phyloP scores from a whole-genome alignment of 2,888 invertebrate genomes.

The Idaea aversata region DNA sequence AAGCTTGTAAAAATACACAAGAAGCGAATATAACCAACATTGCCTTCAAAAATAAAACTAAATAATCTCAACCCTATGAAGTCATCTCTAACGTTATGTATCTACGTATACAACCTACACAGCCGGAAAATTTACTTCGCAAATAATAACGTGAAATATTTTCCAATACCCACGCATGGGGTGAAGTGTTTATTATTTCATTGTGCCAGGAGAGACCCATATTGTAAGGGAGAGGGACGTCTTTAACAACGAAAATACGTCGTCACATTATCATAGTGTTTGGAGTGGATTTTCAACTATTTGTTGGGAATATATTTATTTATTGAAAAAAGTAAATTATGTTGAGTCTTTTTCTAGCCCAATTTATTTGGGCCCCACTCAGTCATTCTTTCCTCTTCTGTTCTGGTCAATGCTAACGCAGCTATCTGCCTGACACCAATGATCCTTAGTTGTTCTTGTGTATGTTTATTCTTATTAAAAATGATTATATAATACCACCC shows the following conservation, averaged over 20 bases:
- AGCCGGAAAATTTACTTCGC: slow-evolving; percentile 35
- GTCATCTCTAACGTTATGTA: slow-evolving; percentile 11
- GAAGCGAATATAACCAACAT: neutral
- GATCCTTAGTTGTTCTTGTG: too few species aligned
- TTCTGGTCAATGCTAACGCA: too few species aligned
- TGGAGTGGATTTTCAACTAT: slow-evolving; percentile 13
- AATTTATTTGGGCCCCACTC: neutral
- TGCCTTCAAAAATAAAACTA: slow-evolving; percentile 11
- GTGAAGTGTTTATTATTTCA: slow-evolving; percentile 51
- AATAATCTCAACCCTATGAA: neutral
- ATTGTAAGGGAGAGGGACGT: slow-evolving; percentile 30
- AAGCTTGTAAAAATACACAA: too few species aligned
- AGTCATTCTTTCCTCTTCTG: neutral
- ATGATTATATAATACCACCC: too few species aligned
- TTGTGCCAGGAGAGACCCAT: slow-evolving; percentile 30
- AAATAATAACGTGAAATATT: slow-evolving; percentile 35
- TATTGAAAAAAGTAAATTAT: neutral
- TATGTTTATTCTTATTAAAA: too few species aligned
- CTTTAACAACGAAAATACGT: slow-evolving; percentile 31
- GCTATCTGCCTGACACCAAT: too few species aligned
- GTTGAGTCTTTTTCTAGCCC: neutral
- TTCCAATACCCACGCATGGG: slow-evolving; percentile 34
- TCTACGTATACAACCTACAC: slow-evolving; percentile 17
- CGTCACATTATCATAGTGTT: slow-evolving; percentile 26
- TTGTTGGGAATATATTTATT: neutral